phyloP scores from a whole-genome alignment of 1,140 invertebrate genomes.

The Drosophila sturtevanti region DNA sequence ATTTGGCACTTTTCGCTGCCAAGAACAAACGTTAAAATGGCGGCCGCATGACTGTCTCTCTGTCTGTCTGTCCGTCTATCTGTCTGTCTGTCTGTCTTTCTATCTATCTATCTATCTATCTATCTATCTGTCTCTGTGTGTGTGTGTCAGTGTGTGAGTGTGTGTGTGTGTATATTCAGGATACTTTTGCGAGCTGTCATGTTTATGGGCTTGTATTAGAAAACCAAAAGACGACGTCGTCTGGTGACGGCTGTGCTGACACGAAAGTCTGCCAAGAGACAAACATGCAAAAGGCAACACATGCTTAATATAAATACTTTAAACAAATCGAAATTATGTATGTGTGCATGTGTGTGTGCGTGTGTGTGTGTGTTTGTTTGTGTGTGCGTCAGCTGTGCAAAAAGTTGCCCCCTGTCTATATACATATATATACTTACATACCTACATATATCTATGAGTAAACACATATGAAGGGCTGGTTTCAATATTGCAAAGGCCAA shows the following conservation, averaged over 20 bases:
- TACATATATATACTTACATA: not conserved
- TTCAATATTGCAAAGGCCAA: not conserved
- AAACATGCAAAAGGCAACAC: slow-evolving; percentile 49
- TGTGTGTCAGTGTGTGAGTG: not conserved
- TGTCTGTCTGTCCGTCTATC: not conserved
- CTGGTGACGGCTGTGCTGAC: slow-evolving; percentile 68
- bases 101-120: not conserved
- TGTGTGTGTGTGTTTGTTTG: slow-evolving; percentile 30
- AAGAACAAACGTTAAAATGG: slow-evolving; percentile 70
- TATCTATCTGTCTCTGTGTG: not conserved
- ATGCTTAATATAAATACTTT: slow-evolving; percentile 64
- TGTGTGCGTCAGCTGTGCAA: slow-evolving; percentile 61
- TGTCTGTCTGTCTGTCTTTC: not conserved
- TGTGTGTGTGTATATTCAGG: slow-evolving; percentile 3
- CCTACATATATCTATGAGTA: not conserved
- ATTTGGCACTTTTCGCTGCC: slow-evolving; percentile 41
- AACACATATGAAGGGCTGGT: not conserved
- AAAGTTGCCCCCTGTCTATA: slow-evolving; percentile 63
- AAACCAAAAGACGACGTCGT: slow-evolving; percentile 23
- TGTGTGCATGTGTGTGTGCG: slow-evolving; percentile 12
- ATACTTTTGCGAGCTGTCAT: slow-evolving; percentile 39
- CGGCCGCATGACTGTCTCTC: slow-evolving; percentile 38
- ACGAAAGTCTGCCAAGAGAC: slow-evolving; percentile 49
- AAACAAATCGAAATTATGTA: slow-evolving; percentile 66
- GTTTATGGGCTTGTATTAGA: slow-evolving; percentile 30